Conservation (phyloP, 2,113 vertebrate species). For the Python bivittatus region DNA sequence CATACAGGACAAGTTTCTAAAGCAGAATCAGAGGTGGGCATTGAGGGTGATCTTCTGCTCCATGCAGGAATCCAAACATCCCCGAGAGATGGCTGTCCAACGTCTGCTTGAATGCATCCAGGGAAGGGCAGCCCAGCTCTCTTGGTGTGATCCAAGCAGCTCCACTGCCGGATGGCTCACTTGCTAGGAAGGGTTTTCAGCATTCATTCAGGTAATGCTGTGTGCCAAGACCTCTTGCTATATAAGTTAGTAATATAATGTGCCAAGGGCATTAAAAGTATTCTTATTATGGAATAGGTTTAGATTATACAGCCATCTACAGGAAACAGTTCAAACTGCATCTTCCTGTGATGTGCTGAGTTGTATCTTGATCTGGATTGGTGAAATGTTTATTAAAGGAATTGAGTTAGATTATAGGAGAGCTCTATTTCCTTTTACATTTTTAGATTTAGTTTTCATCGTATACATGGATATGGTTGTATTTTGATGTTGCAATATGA, state of each 20-base stretch:
- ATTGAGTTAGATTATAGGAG: slow-evolving; percentile 10
- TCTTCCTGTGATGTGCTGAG: not conserved
- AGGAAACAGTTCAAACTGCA: slow-evolving; percentile 65
- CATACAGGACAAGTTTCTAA: not conserved
- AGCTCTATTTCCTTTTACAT: not conserved
- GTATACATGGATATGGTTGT: not conserved
- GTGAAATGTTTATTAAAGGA: slow-evolving; percentile 12
- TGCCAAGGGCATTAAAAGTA: not conserved
- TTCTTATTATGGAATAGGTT: slow-evolving; percentile 34
- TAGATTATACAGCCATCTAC: slow-evolving; percentile 78
- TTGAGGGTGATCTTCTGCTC: not conserved
- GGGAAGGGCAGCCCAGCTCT: not conserved
- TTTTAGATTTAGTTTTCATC: not conserved
- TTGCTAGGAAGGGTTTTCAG: not conserved
- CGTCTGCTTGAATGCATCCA: not conserved
- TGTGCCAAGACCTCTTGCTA: not conserved
- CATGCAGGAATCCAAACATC: not conserved
- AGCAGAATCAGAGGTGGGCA: not conserved
- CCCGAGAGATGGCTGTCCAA: not conserved
- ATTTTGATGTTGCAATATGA: slow-evolving; percentile 9
- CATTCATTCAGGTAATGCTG: too few relatives aligned
- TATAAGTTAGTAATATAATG: not conserved
- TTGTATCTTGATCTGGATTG: slow-evolving; percentile 31
- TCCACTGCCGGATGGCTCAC: not conserved
- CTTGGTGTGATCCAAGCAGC: not conserved